Evolutionary conservation across 2,113 vertebrate species (phyloP), one percentile per base, ranked within the genome.

Genomic region (Diadophis punctatus): DNA sequence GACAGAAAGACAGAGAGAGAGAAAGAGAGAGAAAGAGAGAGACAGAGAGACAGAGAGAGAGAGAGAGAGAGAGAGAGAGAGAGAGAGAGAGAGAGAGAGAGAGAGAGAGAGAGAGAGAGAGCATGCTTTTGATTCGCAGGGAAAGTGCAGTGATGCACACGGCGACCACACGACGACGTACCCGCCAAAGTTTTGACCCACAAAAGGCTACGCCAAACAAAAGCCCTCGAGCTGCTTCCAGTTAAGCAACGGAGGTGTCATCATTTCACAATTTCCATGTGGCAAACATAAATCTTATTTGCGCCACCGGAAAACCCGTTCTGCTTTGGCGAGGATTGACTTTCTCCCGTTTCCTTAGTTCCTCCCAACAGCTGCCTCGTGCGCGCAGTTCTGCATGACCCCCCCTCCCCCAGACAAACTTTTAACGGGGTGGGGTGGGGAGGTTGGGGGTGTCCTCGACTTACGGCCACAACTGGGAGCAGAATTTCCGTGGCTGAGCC

Each of bases 141-240:
- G 52, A 56, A 25, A 53, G n/a, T 39, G 52, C 34, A 80, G 39
- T 9, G 18, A 39, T 80, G 34, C 18, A 39, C 68, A 20, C 18
- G 8, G 34, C 1, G 16, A 16, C 5, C 6, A 1, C 6, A 1
- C 51, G 12, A 2, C 51, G 11, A 16, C 2, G n/a, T 34, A n/a
- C n/a, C 14, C 5, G 7, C 16, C 6, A 6, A 22, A 18, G 68
- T 39, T 80, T 80, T 8, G 34, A 80, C 68, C 18, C 34, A 1
- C 68, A 39, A 22, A 39, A 80, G 16, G 68, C 18, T 0, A 8
- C 34, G 7, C 68, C 68, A 2, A 80, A 39, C n/a, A 39, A 80
- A 39, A 80, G 8, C 68, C 34, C 7, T 39, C 30, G 30, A n/a
- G 27, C 60, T 14, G 11, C 60, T n/a, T 5, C 60, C 30, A 68